Percentiles rank a stretch among this genome's conserved stretches.
phyloP scores from a whole-genome alignment of 2,888 invertebrate genomes.

The Mechanitis messenoides region DNA sequence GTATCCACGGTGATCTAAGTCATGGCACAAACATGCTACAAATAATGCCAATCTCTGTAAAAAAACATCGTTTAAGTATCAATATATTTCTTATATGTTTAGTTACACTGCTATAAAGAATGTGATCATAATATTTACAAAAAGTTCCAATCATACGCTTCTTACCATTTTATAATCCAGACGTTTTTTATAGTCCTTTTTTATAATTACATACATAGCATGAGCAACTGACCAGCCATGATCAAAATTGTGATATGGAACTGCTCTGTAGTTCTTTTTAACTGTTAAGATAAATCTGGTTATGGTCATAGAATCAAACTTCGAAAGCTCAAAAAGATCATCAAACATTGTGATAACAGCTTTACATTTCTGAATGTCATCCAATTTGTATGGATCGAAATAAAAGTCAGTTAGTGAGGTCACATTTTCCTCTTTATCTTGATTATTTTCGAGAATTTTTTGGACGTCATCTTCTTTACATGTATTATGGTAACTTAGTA shows the following conservation, averaged over 20 bases:
- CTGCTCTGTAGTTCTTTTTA: slow-evolving; percentile 88
- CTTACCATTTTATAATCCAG: slow-evolving; percentile 54
- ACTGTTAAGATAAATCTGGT: slow-evolving; percentile 87
- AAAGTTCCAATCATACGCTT: background rate
- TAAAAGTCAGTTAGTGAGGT: slow-evolving; percentile 72
- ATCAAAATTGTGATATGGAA: slow-evolving; percentile 92
- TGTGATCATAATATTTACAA: too few species aligned
- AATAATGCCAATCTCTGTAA: slow-evolving; percentile 84
- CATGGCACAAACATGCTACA: slow-evolving; percentile 89
- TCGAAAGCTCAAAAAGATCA: slow-evolving; percentile 80
- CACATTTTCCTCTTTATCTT: slow-evolving; percentile 44
- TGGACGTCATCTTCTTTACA: slow-evolving; percentile 84
- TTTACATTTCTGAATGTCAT: slow-evolving; percentile 83
- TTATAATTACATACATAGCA: slow-evolving; percentile 86
- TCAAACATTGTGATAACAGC: slow-evolving; percentile 86
- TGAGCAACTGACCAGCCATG: slow-evolving; percentile 93
- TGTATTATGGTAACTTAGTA: slow-evolving; percentile 88
- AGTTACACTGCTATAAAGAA: too few species aligned
- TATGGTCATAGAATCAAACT: slow-evolving; percentile 82
- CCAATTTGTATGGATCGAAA: slow-evolving; percentile 83
- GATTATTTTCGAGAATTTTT: slow-evolving; percentile 38
- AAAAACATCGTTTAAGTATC: slow-evolving; percentile 8
- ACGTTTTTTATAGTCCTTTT: slow-evolving; percentile 49
- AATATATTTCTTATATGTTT: too few species aligned
- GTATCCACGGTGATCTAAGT: slow-evolving; percentile 90